phyloP scores from a whole-genome alignment of 2,113 vertebrate species.

The Gallinago paraguaiae region DNA sequence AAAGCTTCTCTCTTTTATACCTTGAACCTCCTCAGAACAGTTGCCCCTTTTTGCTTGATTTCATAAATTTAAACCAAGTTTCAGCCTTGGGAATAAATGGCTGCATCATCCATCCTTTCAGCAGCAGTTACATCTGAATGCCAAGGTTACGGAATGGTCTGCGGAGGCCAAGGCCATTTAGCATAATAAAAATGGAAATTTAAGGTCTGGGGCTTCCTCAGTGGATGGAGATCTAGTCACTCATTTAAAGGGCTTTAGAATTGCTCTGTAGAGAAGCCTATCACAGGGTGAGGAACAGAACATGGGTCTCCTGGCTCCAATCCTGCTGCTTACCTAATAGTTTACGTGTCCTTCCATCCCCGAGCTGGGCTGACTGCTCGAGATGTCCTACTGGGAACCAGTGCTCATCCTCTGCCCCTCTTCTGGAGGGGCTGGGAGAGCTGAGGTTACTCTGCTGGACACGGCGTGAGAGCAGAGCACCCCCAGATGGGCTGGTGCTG shows the following conservation, averaged over 20 bases:
- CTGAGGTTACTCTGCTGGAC: not conserved
- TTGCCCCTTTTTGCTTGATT: not conserved
- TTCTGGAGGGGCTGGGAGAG: not conserved
- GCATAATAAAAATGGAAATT: not conserved
- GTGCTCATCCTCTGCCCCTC: not conserved
- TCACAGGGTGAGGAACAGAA: not conserved
- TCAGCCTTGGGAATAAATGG: not conserved
- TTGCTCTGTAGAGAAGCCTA: not conserved
- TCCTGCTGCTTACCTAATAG: not conserved
- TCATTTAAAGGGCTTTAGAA: not conserved
- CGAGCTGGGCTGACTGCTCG: not conserved
- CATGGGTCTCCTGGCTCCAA: not conserved
- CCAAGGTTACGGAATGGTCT: not conserved
- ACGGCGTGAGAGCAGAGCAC: accelerated
- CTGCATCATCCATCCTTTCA: not conserved
- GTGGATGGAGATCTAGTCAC: not conserved
- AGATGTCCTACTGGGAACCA: not conserved
- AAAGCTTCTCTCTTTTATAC: not conserved
- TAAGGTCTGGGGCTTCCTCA: not conserved
- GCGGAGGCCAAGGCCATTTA: not conserved
- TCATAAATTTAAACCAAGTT: not conserved
- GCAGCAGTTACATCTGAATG: not conserved
- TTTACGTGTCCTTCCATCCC: not conserved
- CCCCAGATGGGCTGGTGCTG: not conserved
- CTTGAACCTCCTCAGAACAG: not conserved